Evolutionary conservation across 2,113 vertebrate species (phyloP).

Genomic region (Pelodiscus sinensis): DNA sequence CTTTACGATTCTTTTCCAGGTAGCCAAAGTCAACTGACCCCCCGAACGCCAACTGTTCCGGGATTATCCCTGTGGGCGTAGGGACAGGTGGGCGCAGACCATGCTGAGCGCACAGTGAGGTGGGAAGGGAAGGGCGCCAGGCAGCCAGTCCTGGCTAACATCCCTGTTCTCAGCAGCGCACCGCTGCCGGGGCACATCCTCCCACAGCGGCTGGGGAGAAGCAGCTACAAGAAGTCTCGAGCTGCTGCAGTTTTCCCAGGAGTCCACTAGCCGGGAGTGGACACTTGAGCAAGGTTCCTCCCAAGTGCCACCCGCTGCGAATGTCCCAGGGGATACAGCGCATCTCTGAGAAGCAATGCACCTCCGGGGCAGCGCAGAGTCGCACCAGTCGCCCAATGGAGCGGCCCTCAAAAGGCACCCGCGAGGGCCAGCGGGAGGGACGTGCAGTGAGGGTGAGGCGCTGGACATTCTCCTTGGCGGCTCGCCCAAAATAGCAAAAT

Average conservation of each 20-base stretch:
- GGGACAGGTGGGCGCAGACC: background rate
- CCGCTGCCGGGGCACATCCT: no score
- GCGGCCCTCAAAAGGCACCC: no score
- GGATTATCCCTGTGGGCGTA: background rate
- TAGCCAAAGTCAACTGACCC: fast-evolving
- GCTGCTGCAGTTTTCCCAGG: no score
- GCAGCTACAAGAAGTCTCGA: no score
- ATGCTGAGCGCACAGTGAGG: background rate
- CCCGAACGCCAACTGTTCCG: background rate
- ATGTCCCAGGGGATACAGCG: background rate
- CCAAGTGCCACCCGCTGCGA: background rate
- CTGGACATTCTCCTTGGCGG: no score
- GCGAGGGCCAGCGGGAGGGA: no score
- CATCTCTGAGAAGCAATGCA: background rate
- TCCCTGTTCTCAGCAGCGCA: background rate
- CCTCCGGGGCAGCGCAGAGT: no score
- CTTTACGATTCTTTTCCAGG: background rate
- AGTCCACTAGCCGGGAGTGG: no score
- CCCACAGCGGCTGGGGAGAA: no score
- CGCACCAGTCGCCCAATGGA: background rate
- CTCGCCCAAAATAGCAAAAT: no score
- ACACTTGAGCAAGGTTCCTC: no score
- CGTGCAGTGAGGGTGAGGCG: no score
- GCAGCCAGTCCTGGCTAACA: background rate
- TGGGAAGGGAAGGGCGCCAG: background rate